Conservation (phyloP, 2,113 vertebrate genomes). For the Dipodomys spectabilis region DNA sequence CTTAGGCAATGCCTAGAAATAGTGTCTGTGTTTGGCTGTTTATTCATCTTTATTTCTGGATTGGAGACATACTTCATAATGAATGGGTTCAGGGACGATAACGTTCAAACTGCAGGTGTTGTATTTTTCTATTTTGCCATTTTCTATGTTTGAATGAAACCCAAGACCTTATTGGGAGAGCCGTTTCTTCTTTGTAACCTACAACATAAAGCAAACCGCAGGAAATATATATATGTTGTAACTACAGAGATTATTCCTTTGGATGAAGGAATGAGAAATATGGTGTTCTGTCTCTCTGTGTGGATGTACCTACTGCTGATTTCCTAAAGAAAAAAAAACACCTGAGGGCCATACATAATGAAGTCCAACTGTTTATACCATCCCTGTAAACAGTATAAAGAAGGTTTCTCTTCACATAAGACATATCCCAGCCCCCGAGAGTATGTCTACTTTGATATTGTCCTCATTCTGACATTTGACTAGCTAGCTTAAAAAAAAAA, state of each 20-base stretch:
- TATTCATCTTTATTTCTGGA: neutral
- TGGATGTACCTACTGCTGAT: conserved; percentile 70
- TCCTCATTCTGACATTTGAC: conserved; percentile 38
- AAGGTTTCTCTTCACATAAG: conserved; percentile 40
- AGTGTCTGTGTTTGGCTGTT: conserved; percentile 55
- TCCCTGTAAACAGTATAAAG: conserved; percentile 56
- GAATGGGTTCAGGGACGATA: conserved; percentile 43
- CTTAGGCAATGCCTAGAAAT: neutral
- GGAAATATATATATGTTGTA: conserved; percentile 73
- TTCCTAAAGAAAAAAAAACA: conserved; percentile 59
- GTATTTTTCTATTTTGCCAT: conserved; percentile 60
- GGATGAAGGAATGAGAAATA: conserved; percentile 68
- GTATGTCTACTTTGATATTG: conserved; percentile 63
- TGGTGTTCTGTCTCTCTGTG: conserved; percentile 63
- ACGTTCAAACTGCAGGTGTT: conserved; percentile 52
- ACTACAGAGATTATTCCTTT: conserved; percentile 45
- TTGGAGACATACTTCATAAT: conserved; percentile 42
- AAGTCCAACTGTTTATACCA: conserved; percentile 49
- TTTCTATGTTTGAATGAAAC: conserved; percentile 72
- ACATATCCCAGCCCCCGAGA: conserved; percentile 19
- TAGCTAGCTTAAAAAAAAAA: neutral
- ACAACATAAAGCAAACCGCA: conserved; percentile 68
- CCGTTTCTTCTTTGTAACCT: conserved; percentile 59
- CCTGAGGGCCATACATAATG: conserved; percentile 40
- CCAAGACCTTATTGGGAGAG: conserved; percentile 63